phyloP scores from a whole-genome alignment of 1,140 invertebrate species.

The Pristionchus pacificus region DNA sequence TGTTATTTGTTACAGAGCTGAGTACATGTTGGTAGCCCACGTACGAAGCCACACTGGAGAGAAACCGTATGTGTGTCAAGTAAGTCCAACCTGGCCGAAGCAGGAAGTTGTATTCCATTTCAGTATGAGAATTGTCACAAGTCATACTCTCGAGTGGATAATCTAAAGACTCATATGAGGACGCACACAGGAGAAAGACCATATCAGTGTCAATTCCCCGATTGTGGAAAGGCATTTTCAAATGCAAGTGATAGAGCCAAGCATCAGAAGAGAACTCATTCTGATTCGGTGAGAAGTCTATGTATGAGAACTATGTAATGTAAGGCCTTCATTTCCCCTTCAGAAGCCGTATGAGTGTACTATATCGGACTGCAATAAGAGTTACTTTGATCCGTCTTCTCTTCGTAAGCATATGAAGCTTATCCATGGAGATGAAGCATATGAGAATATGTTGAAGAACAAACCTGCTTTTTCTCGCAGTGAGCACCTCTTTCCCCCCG shows the following conservation, averaged over 20 bases:
- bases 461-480: constrained; percentile 62
- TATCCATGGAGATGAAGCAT: constrained; percentile 94
- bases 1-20: too few species aligned
- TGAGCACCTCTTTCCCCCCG: too few species aligned
- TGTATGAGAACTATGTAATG: not conserved
- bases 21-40: too few species aligned
- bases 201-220: constrained; percentile 89
- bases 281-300: constrained; percentile 77
- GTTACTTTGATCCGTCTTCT: constrained; percentile 92
- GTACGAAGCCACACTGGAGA: too few species aligned
- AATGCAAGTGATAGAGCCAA: constrained; percentile 97
- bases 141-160: constrained; percentile 91
- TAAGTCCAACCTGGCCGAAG: too few species aligned
- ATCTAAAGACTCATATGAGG: constrained; percentile 87
- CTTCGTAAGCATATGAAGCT: constrained; percentile 94
- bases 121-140: constrained; percentile 96
- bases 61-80: too few species aligned
- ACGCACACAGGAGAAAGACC: constrained; percentile 92
- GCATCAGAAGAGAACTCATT: constrained; percentile 96
- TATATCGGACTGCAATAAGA: constrained; percentile 88
- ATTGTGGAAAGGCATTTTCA: constrained; percentile 94
- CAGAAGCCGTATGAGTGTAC: constrained; percentile 98
- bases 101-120: too few species aligned
- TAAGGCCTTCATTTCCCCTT: constrained; percentile 18
- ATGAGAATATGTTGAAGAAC: constrained; percentile 95